Evolutionary conservation across 2,888 invertebrate species (phyloP).

Genomic region (Sericinus montela): DNA sequence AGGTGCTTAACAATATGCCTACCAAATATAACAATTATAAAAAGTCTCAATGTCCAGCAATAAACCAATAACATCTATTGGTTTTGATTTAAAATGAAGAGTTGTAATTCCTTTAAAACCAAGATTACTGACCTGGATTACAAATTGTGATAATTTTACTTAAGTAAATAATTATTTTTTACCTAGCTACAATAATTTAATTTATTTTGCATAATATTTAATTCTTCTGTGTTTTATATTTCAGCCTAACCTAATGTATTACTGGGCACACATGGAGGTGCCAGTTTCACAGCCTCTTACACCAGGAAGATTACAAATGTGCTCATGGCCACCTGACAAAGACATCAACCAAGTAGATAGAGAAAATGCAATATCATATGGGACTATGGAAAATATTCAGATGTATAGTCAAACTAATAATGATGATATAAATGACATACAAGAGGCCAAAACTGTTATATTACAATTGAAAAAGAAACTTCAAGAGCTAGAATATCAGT

Average conservation of each 20-base stretch:
- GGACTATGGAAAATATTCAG: conserved; percentile 44
- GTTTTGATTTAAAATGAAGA: too few species aligned
- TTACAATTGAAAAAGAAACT: conserved; percentile 55
- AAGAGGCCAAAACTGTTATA: conserved; percentile 60
- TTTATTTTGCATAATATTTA: background rate
- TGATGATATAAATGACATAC: conserved; percentile 60
- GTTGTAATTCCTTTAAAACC: too few species aligned
- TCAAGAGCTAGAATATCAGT: conserved; percentile 57
- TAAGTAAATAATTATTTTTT: too few species aligned
- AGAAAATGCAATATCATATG: conserved; percentile 36
- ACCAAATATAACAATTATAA: too few species aligned
- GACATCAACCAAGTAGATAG: conserved; percentile 39
- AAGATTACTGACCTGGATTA: too few species aligned
- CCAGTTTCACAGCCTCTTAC: conserved; percentile 83
- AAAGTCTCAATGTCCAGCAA: too few species aligned
- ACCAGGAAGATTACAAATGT: conserved; percentile 85
- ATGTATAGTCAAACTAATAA: conserved; percentile 54
- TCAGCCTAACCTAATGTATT: conserved; percentile 94
- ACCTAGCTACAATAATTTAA: too few species aligned
- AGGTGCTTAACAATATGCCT: too few species aligned
- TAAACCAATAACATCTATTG: too few species aligned
- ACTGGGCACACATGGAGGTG: conserved; percentile 91
- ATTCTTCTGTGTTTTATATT: too few species aligned
- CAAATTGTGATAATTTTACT: too few species aligned
- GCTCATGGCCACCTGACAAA: conserved; percentile 85